Percentiles rank a stretch among this genome's conserved stretches.
These are phyloP conservation scores for Bruchidius siliquastri DNA, from an alignment of 2,888 invertebrate species.

Conservation along the genomic window DNA sequence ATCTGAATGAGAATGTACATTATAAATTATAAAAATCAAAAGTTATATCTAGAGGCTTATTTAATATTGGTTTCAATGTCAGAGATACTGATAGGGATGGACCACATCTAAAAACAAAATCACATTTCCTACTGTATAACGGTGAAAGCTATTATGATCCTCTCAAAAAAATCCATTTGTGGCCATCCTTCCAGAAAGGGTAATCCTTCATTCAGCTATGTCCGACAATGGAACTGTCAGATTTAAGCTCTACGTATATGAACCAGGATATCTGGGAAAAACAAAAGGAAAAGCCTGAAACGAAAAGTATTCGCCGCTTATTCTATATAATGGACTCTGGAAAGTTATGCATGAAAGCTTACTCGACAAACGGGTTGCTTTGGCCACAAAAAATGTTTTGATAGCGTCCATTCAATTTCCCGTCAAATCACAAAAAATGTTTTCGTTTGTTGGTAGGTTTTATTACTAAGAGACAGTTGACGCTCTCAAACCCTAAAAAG, in stretches of 20 bases:
- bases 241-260: background rate
- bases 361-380: background rate
- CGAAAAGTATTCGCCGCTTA: background rate
- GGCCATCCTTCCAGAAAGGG: background rate
- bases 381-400: background rate
- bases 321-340: background rate
- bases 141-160: background rate
- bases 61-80: too few species aligned
- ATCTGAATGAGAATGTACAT: too few species aligned
- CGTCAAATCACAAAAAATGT: too few species aligned
- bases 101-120: too few species aligned
- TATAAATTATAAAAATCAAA: too few species aligned
- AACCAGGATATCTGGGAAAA: background rate
- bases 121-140: too few species aligned
- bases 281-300: background rate
- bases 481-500: too few species aligned
- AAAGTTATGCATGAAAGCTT: background rate
- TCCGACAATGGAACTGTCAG: background rate
- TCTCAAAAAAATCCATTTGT: background rate
- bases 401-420: background rate
- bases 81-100: too few species aligned
- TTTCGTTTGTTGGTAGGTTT: too few species aligned
- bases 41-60: too few species aligned
- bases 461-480: too few species aligned
- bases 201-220: background rate